Conservation (phyloP, 2,888 invertebrate species). For the Dilophus febrilis region DNA sequence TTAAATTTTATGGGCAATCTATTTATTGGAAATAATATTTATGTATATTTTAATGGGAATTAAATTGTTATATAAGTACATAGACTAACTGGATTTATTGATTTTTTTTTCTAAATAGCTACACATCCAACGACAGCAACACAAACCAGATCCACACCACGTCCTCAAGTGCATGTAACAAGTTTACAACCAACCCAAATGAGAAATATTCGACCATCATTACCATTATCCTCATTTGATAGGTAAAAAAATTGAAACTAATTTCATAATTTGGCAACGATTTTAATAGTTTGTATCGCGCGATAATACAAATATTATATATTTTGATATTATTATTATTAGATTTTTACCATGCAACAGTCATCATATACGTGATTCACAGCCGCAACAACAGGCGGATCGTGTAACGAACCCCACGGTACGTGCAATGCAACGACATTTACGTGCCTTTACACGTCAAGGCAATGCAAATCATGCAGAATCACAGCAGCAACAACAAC, state of each 20-base stretch:
- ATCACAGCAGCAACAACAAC: not conserved
- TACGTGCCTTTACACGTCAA: not conserved
- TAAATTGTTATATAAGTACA: no score
- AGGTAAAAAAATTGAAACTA: slow-evolving; percentile 10
- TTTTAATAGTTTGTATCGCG: no score
- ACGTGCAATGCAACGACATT: slow-evolving; percentile 11
- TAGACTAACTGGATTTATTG: no score
- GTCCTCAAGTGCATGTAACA: slow-evolving; percentile 49
- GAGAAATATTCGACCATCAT: slow-evolving; percentile 26
- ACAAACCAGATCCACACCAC: slow-evolving; percentile 47
- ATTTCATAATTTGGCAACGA: no score
- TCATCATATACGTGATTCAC: slow-evolving; percentile 39
- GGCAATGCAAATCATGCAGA: not conserved
- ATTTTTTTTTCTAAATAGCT: slow-evolving; percentile 43
- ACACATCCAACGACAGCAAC: slow-evolving; percentile 56
- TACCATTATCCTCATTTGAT: slow-evolving; percentile 28
- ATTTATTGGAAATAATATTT: no score
- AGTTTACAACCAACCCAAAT: slow-evolving; percentile 32
- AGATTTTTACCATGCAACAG: slow-evolving; percentile 53
- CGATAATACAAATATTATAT: no score
- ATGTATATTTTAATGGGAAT: no score
- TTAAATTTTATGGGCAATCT: no score
- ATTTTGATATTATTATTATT: no score
- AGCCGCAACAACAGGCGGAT: slow-evolving; percentile 8
- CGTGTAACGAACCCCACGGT: slow-evolving; percentile 5